These are phyloP conservation scores for Sitophilus oryzae DNA, from an alignment of 1,140 invertebrate genomes.

Conservation along the genomic window DNA sequence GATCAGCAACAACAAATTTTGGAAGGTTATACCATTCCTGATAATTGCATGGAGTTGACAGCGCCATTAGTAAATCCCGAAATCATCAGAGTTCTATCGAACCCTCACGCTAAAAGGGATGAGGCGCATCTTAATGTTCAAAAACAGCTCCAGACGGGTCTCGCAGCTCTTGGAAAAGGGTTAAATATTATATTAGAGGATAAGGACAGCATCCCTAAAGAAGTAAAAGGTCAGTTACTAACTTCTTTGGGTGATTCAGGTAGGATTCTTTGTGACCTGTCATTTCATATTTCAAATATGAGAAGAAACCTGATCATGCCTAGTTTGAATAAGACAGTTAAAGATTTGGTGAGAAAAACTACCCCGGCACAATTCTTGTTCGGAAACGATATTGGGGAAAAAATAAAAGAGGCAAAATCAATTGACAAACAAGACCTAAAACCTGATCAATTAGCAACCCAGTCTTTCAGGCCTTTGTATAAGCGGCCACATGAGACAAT, in stretches of 20 bases:
- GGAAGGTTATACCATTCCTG: background rate
- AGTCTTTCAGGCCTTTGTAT: too few relatives aligned
- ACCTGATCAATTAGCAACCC: too few relatives aligned
- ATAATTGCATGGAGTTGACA: background rate
- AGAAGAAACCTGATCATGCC: constrained; percentile 1
- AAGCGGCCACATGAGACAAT: too few relatives aligned
- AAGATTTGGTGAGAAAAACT: background rate
- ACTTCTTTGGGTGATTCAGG: constrained; percentile 2
- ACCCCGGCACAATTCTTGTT: background rate
- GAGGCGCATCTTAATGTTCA: background rate
- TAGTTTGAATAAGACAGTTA: constrained; percentile 1
- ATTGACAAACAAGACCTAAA: too few relatives aligned
- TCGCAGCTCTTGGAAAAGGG: background rate
- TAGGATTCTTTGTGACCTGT: constrained; percentile 2
- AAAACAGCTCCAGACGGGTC: background rate
- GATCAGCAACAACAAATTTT: constrained; percentile 1
- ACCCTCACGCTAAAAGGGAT: background rate
- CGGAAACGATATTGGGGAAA: constrained; percentile 2
- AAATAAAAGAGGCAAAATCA: too few relatives aligned
- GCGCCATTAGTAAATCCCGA: constrained; percentile 1
- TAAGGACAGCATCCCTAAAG: background rate
- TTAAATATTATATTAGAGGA: background rate
- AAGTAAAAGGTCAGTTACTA: background rate
- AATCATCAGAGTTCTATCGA: background rate
- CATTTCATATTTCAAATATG: background rate